A percentile compares a stretch with the other conserved stretches of the same genome.
Evolutionary conservation across 2,888 invertebrate species (phyloP).

Genomic region (Thera britannica): DNA sequence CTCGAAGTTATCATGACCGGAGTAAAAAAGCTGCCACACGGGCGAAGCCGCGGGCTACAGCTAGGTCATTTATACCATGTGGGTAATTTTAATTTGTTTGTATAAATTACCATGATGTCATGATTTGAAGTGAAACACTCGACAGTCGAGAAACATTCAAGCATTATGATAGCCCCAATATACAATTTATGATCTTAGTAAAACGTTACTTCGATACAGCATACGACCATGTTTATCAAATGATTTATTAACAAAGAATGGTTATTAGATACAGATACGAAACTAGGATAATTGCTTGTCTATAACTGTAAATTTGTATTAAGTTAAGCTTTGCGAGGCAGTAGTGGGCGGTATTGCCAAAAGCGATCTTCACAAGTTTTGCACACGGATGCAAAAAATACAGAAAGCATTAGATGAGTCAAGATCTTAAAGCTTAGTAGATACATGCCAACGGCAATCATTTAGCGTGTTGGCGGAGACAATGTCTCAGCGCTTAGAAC

Average conservation of each 20-base stretch:
- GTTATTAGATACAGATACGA: constrained; percentile 41
- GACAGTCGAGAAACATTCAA: constrained; percentile 18
- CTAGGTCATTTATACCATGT: no score
- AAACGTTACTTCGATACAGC: constrained; percentile 31
- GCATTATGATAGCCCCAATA: constrained; percentile 30
- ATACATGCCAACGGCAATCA: constrained; percentile 49
- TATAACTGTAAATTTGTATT: constrained; percentile 45
- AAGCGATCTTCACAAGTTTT: constrained; percentile 50
- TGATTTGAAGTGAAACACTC: constrained; percentile 8
- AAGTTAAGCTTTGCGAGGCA: constrained; percentile 39
- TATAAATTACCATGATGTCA: constrained; percentile 30
- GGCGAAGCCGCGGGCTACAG: no score
- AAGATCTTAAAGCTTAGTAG: constrained; percentile 29
- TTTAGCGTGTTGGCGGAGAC: constrained; percentile 79
- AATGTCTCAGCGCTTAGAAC: constrained; percentile 71
- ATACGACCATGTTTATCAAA: constrained; percentile 36
- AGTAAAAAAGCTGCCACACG: no score
- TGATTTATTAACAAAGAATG: constrained; percentile 40
- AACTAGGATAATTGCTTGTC: constrained; percentile 42
- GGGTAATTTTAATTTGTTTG: constrained; percentile 14
- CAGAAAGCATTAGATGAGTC: constrained; percentile 55
- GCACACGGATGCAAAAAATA: constrained; percentile 51
- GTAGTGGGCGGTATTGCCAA: constrained; percentile 56
- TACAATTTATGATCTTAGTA: constrained; percentile 32
- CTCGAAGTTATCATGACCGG: no score